Conservation (phyloP, 2,797 vertebrate species). For the Pachyuromys duprasi region DNA sequence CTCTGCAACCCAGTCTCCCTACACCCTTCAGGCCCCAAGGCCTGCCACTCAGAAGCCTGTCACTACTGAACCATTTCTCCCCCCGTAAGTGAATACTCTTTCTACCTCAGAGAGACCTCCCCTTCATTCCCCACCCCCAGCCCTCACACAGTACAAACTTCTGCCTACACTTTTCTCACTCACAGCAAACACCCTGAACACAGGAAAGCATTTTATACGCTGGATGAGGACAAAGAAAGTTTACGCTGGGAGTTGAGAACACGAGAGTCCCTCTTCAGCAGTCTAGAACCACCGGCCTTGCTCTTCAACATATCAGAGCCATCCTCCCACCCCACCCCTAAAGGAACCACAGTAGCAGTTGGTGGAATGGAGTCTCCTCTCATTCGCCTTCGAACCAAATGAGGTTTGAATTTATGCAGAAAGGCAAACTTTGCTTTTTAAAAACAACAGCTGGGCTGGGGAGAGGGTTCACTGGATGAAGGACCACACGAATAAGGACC, state of each 20-base stretch:
- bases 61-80: not conserved
- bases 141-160: not conserved
- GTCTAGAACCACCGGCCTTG: not conserved
- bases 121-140: not conserved
- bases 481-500: not conserved
- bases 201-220: not conserved
- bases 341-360: not conserved
- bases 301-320: not conserved
- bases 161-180: not conserved
- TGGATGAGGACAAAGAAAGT: not conserved
- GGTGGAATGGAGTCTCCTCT: not conserved
- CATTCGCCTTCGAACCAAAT: not conserved
- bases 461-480: not conserved
- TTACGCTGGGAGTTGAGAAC: not conserved
- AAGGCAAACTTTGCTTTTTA: conserved; percentile 12
- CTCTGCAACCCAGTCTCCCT: not conserved
- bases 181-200: not conserved
- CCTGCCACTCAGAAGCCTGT: not conserved
- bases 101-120: not conserved
- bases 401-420: not conserved
- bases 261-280: not conserved
- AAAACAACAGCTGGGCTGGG: not conserved
- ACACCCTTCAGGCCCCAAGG: not conserved
- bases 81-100: not conserved
- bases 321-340: not conserved